phyloP scores from a whole-genome alignment of 2,797 vertebrate species.

The Rhinatrema bivittatum region DNA sequence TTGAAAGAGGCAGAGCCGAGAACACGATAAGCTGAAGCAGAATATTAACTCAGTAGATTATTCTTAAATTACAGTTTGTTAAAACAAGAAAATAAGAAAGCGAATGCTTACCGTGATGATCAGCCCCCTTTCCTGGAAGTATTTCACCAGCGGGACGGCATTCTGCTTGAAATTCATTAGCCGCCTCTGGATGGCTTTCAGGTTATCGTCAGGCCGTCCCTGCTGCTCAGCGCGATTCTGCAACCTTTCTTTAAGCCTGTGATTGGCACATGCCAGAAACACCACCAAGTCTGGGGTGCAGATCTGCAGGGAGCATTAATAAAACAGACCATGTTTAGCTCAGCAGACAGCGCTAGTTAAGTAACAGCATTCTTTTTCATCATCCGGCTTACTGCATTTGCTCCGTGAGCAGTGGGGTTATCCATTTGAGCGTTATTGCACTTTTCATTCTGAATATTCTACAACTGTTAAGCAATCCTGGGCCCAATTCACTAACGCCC shows the following conservation, averaged over 20 bases:
- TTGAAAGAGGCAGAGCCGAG: no score
- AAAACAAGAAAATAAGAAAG: no score
- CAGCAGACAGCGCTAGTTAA: not conserved
- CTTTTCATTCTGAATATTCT: no score
- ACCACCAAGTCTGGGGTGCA: conserved; percentile 94
- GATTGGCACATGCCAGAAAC: conserved; percentile 87
- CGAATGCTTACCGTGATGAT: conserved; percentile 90
- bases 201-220: conserved; percentile 94
- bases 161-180: conserved; percentile 96
- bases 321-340: not conserved
- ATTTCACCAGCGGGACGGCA: conserved; percentile 83
- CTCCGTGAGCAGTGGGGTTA: no score
- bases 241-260: conserved; percentile 86
- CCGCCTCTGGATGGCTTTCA: conserved; percentile 89
- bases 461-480: no score
- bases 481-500: no score
- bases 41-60: no score
- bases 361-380: no score
- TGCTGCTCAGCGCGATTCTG: conserved; percentile 88
- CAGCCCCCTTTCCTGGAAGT: conserved; percentile 93
- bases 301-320: conserved; percentile 61
- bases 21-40: no score
- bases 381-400: no score
- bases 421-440: no score
- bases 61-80: no score